phyloP scores from a whole-genome alignment of 2,797 vertebrate species.

The Astyanax mexicanus region DNA sequence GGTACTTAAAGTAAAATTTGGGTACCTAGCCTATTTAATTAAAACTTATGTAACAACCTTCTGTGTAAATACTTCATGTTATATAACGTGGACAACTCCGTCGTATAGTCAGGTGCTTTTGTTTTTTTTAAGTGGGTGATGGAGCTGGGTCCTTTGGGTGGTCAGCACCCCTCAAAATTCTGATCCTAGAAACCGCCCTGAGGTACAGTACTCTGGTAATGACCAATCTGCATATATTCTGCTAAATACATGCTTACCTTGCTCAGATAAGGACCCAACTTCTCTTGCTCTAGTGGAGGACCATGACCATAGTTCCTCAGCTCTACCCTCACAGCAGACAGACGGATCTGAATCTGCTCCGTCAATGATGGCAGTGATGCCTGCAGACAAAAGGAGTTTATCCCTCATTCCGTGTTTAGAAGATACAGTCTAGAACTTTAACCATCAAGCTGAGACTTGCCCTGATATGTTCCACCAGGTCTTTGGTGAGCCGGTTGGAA shows the following conservation, averaged over 20 bases:
- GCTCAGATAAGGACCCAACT: slow-evolving; percentile 52
- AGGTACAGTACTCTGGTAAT: no score
- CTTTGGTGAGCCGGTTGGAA: slow-evolving; percentile 75
- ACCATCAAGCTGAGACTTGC: slow-evolving; percentile 66
- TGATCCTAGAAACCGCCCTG: no score
- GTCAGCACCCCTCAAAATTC: no score
- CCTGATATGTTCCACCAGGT: slow-evolving; percentile 78
- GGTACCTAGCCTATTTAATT: no score
- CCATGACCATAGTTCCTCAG: slow-evolving; percentile 44
- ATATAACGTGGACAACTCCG: no score
- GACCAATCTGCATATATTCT: no score
- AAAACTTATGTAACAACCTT: no score
- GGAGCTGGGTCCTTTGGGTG: no score
- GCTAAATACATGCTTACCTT: slow-evolving; percentile 16
- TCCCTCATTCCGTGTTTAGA: not conserved
- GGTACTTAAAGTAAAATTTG: no score
- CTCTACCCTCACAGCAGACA: slow-evolving; percentile 45
- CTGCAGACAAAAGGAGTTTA: slow-evolving; percentile 18
- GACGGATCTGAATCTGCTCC: slow-evolving; percentile 50
- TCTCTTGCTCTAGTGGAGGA: slow-evolving; percentile 51
- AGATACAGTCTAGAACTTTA: not conserved
- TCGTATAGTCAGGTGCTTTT: no score
- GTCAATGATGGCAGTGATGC: slow-evolving; percentile 49
- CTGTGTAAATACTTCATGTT: no score
- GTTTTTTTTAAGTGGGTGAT: no score